Base-by-base conservation (phyloP, 35 echinoderm and acorn worm genomes). In the Holothuria glaberrima region DNA sequence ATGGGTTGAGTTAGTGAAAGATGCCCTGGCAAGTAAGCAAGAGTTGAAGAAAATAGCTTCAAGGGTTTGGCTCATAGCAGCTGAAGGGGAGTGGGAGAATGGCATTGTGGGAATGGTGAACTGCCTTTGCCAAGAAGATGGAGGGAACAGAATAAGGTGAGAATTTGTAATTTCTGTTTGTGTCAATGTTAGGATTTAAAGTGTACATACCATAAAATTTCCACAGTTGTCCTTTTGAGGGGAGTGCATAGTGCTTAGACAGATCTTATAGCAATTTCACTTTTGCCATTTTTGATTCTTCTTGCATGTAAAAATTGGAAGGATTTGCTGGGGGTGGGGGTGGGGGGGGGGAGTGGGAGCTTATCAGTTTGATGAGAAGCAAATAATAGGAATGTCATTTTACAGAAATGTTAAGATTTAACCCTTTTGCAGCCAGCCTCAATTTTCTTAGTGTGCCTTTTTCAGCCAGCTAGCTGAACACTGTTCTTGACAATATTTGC, bases 41-140 rank as follows among this genome's bases (percentile, higher is more conserved):
- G 85, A 71, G 9, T 45, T 82, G 46, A 70, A 45, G 0, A 66
- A 68, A 50, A 41, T 54, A 12, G 21, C 58, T 45, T 65, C 60
- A 29, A 97, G 77, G 33, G 28, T 97, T 20, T 97, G 94, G 94
- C 84, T 97, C 21, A 76, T 91, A 9, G 87, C 91, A 5, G 87
- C 91, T 13, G 84, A 97, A 31, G 72, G 67, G 30, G 88, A 76
- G 58, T 56, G 41, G 31, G 48, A 97, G 50, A 90, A 61, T 79
- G 94, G 94, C 48, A 87, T 97, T 84, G 91, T 93, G 71, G 94
- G 94, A 61, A 67, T 97, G 82, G 90, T 92, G 2, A 97, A 97
- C 62, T 97, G 94, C 69, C 68, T 97, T 44, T 71, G 64, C 64
- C 89, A 91, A 35, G 94, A 97, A 85, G 88, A 89, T 25, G 94